Evolutionary conservation across 2,888 invertebrate species (phyloP), one percentile per base, ranked within the genome.

Genomic region (Tricholauxania praeusta): DNA sequence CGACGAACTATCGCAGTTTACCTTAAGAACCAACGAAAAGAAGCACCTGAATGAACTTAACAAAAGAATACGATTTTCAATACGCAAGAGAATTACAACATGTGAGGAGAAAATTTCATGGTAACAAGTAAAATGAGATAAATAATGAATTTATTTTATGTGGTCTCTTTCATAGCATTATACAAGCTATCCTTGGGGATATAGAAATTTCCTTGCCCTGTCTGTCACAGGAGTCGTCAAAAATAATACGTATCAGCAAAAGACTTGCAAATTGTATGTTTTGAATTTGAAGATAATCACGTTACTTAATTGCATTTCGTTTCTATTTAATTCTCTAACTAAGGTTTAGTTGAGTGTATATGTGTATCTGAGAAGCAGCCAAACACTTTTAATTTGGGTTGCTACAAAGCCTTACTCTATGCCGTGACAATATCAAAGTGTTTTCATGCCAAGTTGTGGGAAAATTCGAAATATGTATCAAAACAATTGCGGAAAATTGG

Each of bases 81-180:
- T 94, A 84, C 89, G 89, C 76, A 94, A 93, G 60, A 92, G 90
- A 85, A 92, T 95, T 60, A 92, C 89, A 81, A 92, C 91, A 1
- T 87, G 89, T 68, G 91, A 92, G 79, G 92, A 93, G 92, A 95
- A 95, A 87, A 89, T 93, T n/a, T 93, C 91, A 82, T 92, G 92
- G 93, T 92, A 89, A 88, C 84, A 17, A 3, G 78, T 22, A 5
- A 55, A n/a, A 62, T 62, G n/a, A 28, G 6, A 60, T 60, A 15
- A 60, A 28, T 39, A 1, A 60, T n/a, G 8, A 49, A 51, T 62
- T 59, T 60, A 19, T 19, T 19, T 57, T 19, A 51, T 32, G 32
- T 28, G 28, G 55, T 73, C 6, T 53, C 48, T 48, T 65, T 82
- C 85, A 79, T 84, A 94, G 94, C 81, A 86, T 95, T 66, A 91